phyloP scores from a whole-genome alignment of 2,888 invertebrate genomes.

The Zeuzera pyrina region DNA sequence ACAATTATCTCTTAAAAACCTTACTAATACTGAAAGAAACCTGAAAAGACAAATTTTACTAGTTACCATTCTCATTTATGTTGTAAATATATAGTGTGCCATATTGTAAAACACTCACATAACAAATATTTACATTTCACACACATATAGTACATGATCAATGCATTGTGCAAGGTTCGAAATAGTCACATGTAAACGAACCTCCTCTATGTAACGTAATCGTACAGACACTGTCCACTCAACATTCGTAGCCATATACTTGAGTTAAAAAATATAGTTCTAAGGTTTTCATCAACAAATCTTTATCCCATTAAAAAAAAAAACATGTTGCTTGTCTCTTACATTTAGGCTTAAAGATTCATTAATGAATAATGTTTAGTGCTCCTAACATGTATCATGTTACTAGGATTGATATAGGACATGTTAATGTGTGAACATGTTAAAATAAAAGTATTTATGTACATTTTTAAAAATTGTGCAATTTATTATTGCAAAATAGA shows the following conservation, averaged over 20 bases:
- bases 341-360: no score
- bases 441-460: slow-evolving; percentile 23
- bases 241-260: slow-evolving; percentile 66
- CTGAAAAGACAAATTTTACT: no score
- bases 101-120: no score
- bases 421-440: slow-evolving; percentile 41
- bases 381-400: slow-evolving; percentile 1
- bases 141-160: neutral
- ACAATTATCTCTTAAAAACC: no score
- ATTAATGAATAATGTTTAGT: no score
- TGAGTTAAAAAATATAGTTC: slow-evolving; percentile 14
- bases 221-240: slow-evolving; percentile 55
- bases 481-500: slow-evolving; percentile 35
- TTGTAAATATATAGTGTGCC: no score
- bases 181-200: slow-evolving; percentile 38
- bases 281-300: slow-evolving; percentile 31
- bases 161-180: slow-evolving; percentile 36
- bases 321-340: slow-evolving; percentile 2
- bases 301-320: no score
- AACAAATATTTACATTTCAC: slow-evolving; percentile 1
- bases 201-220: slow-evolving; percentile 21
- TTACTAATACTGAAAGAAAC: no score
- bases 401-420: slow-evolving; percentile 21
- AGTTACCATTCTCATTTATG: no score
- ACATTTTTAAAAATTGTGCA: slow-evolving; percentile 29